Conservation (phyloP, 2,888 invertebrate genomes). For the Labia minor region DNA sequence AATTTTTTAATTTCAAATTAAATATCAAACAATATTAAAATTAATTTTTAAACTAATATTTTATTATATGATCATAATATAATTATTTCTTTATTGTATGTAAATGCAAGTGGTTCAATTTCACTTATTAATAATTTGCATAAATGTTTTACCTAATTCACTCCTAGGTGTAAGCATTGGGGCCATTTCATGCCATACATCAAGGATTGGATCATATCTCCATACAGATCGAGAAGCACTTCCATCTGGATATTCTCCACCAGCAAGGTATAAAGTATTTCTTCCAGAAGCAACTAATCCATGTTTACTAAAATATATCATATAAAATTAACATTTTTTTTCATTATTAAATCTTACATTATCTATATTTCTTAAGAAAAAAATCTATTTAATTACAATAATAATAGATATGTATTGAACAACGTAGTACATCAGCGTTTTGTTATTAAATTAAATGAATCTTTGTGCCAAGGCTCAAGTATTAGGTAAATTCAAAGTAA, state of each 20-base stretch:
- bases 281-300: constrained; percentile 40
- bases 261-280: constrained; percentile 39
- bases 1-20: too few species aligned
- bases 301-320: constrained; percentile 36
- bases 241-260: constrained; percentile 43
- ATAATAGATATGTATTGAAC: background rate
- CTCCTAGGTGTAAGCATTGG: constrained; percentile 40
- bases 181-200: constrained; percentile 40
- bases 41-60: too few species aligned
- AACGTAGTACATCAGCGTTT: too few species aligned
- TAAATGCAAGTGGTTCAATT: too few species aligned
- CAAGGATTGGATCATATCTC: constrained; percentile 39
- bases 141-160: constrained; percentile 40
- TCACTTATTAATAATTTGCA: too few species aligned
- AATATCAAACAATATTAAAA: too few species aligned
- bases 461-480: too few species aligned
- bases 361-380: background rate
- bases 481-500: too few species aligned
- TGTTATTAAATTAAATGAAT: background rate
- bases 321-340: too few species aligned
- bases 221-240: constrained; percentile 38
- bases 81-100: too few species aligned
- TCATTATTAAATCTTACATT: background rate
- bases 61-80: too few species aligned
- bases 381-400: background rate